phyloP scores from a whole-genome alignment of 2,113 vertebrate species.

The Pelodiscus sinensis region DNA sequence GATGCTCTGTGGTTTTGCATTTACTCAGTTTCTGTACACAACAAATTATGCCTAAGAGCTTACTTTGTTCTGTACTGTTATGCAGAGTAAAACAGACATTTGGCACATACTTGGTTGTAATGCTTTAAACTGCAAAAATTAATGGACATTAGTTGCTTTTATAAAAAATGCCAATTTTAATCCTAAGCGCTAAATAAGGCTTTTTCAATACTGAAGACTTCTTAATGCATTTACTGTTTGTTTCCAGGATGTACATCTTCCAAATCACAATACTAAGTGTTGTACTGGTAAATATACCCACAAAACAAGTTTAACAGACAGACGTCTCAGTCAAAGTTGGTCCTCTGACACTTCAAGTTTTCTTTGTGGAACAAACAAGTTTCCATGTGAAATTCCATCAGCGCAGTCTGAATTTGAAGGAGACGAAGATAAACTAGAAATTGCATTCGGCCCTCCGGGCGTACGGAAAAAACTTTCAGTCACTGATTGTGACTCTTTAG shows the following conservation, averaged over 20 bases:
- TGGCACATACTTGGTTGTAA: conserved; percentile 34
- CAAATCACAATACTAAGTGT: not conserved
- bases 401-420: conserved; percentile 68
- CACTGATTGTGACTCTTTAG: conserved; percentile 79
- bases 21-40: conserved; percentile 48
- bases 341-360: conserved; percentile 90
- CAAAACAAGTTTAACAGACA: not conserved
- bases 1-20: conserved; percentile 49
- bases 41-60: conserved; percentile 55
- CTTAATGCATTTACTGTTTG: conserved; percentile 42
- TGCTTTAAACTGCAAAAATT: conserved; percentile 39
- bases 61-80: conserved; percentile 61
- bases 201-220: conserved; percentile 56
- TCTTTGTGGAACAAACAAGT: conserved; percentile 85
- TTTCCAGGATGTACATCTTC: conserved; percentile 28
- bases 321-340: conserved; percentile 45
- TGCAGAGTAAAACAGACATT: conserved; percentile 52
- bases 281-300: not conserved
- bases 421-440: conserved; percentile 45
- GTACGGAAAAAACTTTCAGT: conserved; percentile 90
- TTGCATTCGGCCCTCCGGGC: conserved; percentile 77
- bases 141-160: conserved; percentile 55
- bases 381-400: conserved; percentile 63
- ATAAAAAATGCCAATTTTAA: conserved; percentile 33
- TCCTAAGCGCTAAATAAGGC: conserved; percentile 49